Evolutionary conservation across 1,140 invertebrate genomes (phyloP).

Genomic region (Periplaneta americana): DNA sequence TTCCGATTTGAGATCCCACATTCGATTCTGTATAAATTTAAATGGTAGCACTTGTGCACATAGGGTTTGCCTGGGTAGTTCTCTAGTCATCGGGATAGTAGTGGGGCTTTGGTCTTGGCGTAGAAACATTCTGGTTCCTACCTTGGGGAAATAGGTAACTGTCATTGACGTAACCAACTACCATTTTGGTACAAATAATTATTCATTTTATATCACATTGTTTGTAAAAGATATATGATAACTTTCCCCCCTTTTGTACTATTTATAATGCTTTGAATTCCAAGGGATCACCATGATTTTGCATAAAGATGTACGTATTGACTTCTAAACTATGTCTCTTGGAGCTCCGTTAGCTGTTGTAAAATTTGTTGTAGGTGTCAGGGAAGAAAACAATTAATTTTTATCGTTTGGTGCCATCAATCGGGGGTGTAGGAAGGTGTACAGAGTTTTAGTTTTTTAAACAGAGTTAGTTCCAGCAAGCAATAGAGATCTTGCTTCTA

Average conservation of each 20-base stretch:
- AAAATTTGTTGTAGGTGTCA: constrained; percentile 13
- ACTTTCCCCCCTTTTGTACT: constrained; percentile 20
- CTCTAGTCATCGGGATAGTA: constrained; percentile 20
- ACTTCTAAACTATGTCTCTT: constrained; percentile 14
- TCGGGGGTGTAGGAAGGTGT: constrained; percentile 16
- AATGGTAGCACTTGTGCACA: constrained; percentile 17
- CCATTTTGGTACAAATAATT: constrained; percentile 25
- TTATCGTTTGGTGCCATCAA: constrained; percentile 21
- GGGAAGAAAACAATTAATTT: constrained; percentile 16
- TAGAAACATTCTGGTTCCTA: constrained; percentile 24
- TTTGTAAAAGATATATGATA: constrained; percentile 21
- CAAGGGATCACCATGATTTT: constrained; percentile 15
- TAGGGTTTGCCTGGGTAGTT: constrained; percentile 22
- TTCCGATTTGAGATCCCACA: constrained; percentile 5
- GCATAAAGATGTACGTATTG: constrained; percentile 13
- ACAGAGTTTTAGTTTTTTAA: constrained; percentile 14
- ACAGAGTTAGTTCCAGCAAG: constrained; percentile 11
- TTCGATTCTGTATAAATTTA: constrained; percentile 10
- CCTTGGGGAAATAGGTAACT: constrained; percentile 20
- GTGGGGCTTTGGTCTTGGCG: constrained; percentile 19
- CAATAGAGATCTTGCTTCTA: constrained; percentile 2
- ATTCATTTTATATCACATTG: constrained; percentile 24
- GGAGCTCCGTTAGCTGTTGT: constrained; percentile 13
- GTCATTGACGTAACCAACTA: constrained; percentile 20
- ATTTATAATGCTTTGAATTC: constrained; percentile 23